Conservation (phyloP, 2,113 vertebrate genomes). For the Forbesichthys papilliferus region DNA sequence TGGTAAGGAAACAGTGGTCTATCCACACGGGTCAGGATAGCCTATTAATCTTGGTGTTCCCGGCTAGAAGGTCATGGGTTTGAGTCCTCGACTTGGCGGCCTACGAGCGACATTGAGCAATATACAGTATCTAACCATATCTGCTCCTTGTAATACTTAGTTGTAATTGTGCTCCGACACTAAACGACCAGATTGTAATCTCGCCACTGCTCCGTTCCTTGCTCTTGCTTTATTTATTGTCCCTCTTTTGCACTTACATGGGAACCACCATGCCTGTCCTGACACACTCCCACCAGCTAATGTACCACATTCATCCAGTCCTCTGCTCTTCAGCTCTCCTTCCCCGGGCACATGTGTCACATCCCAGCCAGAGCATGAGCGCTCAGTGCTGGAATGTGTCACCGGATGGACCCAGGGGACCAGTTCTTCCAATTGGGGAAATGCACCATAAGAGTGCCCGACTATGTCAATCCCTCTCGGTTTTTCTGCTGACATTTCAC, state of each 20-base stretch:
- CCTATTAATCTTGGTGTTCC: too few species aligned
- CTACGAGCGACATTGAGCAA: too few species aligned
- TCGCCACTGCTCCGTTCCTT: background rate
- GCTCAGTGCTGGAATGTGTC: slow-evolving; percentile 41
- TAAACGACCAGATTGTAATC: too few species aligned
- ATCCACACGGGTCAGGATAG: too few species aligned
- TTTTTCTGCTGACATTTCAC: slow-evolving; percentile 7
- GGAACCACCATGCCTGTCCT: slow-evolving; percentile 19
- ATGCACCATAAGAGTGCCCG: slow-evolving; percentile 4
- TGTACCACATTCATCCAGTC: slow-evolving; percentile 10
- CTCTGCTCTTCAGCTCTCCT: slow-evolving; percentile 5
- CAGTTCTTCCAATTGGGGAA: slow-evolving; percentile 35
- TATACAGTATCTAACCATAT: too few species aligned
- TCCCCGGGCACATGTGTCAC: slow-evolving; percentile 28
- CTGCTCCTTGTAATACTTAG: too few species aligned
- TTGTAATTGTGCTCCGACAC: too few species aligned
- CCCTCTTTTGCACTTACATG: slow-evolving; percentile 38
- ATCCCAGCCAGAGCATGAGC: slow-evolving; percentile 37
- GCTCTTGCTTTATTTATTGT: slow-evolving; percentile 22
- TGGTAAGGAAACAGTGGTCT: background rate
- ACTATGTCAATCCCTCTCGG: too few species aligned
- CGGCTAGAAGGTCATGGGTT: background rate
- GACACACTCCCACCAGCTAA: slow-evolving; percentile 15
- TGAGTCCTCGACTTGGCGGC: too few species aligned
- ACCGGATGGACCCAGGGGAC: slow-evolving; percentile 19